phyloP scores from a whole-genome alignment of 1,140 invertebrate species.

The Acromyrmex charruanus region DNA sequence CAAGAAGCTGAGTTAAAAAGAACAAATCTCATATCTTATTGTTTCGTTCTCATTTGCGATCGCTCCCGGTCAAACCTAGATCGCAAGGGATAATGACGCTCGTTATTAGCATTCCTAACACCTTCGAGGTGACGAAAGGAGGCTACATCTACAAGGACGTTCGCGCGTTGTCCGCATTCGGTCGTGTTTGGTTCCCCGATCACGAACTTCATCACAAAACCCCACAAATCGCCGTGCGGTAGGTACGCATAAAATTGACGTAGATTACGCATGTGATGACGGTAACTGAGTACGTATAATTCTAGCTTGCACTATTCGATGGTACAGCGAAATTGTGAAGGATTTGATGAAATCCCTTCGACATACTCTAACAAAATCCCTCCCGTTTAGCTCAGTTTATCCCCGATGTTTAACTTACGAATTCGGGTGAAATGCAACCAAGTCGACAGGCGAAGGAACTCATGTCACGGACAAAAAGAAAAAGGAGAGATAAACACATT shows the following conservation, averaged over 20 bases:
- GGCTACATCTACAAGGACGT: constrained; percentile 33
- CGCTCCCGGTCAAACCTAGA: background rate
- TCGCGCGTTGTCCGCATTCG: constrained; percentile 39
- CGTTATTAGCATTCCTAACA: constrained; percentile 20
- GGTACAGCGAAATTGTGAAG: constrained; percentile 27
- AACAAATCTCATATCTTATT: background rate
- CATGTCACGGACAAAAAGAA: constrained; percentile 11
- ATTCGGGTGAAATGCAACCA: constrained; percentile 76
- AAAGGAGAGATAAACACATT: constrained; percentile 27
- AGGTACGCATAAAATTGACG: constrained; percentile 74
- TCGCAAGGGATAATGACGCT: constrained; percentile 6
- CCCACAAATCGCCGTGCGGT: constrained; percentile 27
- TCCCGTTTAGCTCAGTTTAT: background rate
- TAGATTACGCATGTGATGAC: constrained; percentile 69
- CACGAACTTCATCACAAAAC: constrained; percentile 29
- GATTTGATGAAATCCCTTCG: background rate
- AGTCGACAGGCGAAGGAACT: constrained; percentile 61
- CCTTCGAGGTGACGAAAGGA: constrained; percentile 7
- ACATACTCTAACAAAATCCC: background rate
- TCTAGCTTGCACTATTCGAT: constrained; percentile 52
- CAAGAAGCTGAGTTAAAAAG: no score
- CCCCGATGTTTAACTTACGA: constrained; percentile 53
- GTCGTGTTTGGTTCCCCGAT: constrained; percentile 20
- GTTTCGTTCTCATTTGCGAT: constrained; percentile 34
- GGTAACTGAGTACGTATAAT: constrained; percentile 9